A percentile compares a stretch with the other conserved stretches of the same genome.
These are phyloP conservation scores for Papilio elwesi DNA, from an alignment of 2,888 invertebrate genomes.

Conservation along the genomic window DNA sequence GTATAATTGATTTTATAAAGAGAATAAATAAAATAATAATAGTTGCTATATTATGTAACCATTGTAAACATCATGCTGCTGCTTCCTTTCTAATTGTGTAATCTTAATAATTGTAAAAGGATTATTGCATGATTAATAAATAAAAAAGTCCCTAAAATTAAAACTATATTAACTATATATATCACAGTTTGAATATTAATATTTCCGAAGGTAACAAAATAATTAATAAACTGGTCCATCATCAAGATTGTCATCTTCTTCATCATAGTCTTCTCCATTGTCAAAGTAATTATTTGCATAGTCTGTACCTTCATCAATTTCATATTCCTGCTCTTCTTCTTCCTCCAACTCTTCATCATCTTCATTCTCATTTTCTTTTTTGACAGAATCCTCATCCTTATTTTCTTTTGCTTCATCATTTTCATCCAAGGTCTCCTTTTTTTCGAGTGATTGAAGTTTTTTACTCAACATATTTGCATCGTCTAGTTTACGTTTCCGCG, in stretches of 20 bases:
- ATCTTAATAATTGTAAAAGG: not conserved
- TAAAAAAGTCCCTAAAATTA: not conserved
- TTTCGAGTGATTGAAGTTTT: constrained; percentile 87
- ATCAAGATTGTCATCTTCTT: constrained; percentile 93
- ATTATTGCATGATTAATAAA: not conserved
- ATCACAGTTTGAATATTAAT: constrained; percentile 39
- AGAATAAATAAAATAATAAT: too few relatives aligned
- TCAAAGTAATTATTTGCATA: constrained; percentile 95
- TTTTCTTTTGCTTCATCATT: constrained; percentile 77
- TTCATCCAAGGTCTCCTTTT: constrained; percentile 84
- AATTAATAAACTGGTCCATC: constrained; percentile 91
- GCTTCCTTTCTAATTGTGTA: too few relatives aligned
- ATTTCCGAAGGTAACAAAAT: not conserved
- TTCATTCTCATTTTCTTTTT: constrained; percentile 82
- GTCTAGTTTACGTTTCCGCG: constrained; percentile 70
- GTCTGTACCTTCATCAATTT: constrained; percentile 95
- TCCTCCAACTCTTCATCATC: constrained; percentile 85
- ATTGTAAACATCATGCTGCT: not conserved
- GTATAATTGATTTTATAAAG: too few relatives aligned
- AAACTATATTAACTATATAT: not conserved
- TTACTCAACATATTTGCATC: constrained; percentile 70
- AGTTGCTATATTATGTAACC: too few relatives aligned
- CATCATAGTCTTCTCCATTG: constrained; percentile 93
- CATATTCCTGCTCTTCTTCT: constrained; percentile 90
- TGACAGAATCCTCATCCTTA: constrained; percentile 69